phyloP scores from a whole-genome alignment of 1,140 invertebrate genomes.

The Brachionus rotundiformis region DNA sequence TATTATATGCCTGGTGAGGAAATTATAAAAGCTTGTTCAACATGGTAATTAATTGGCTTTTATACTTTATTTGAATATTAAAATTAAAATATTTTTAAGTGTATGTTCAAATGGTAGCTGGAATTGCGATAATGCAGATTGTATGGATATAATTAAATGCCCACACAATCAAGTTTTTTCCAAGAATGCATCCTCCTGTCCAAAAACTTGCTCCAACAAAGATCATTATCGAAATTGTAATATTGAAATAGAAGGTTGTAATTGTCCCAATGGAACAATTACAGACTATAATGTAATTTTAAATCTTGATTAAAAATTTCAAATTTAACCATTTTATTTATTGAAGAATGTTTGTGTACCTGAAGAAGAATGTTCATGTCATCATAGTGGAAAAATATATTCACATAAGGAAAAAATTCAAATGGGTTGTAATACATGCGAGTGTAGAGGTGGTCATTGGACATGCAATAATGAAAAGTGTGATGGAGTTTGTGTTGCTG shows the following conservation, averaged over 20 bases:
- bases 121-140: slow-evolving; percentile 53
- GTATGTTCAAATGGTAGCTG: slow-evolving; percentile 52
- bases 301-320: neutral
- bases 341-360: slow-evolving; percentile 21
- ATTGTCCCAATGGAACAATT: slow-evolving; percentile 49
- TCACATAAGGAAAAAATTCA: slow-evolving; percentile 10
- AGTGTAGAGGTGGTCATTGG: slow-evolving; percentile 36
- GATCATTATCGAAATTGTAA: slow-evolving; percentile 35
- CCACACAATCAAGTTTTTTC: slow-evolving; percentile 52
- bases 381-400: slow-evolving; percentile 37
- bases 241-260: slow-evolving; percentile 28
- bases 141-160: slow-evolving; percentile 52
- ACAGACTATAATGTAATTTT: slow-evolving; percentile 36
- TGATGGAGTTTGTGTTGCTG: slow-evolving; percentile 29
- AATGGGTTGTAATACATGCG: slow-evolving; percentile 21
- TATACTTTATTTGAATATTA: slow-evolving; percentile 63
- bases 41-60: slow-evolving; percentile 53
- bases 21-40: slow-evolving; percentile 30
- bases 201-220: slow-evolving; percentile 48
- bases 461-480: slow-evolving; percentile 27
- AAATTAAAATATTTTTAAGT: slow-evolving; percentile 39
- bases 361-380: slow-evolving; percentile 26
- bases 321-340: neutral
- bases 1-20: slow-evolving; percentile 19
- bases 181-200: slow-evolving; percentile 50